Conservation (phyloP, 2,888 invertebrate species). For the Bugulina stolonifera region DNA sequence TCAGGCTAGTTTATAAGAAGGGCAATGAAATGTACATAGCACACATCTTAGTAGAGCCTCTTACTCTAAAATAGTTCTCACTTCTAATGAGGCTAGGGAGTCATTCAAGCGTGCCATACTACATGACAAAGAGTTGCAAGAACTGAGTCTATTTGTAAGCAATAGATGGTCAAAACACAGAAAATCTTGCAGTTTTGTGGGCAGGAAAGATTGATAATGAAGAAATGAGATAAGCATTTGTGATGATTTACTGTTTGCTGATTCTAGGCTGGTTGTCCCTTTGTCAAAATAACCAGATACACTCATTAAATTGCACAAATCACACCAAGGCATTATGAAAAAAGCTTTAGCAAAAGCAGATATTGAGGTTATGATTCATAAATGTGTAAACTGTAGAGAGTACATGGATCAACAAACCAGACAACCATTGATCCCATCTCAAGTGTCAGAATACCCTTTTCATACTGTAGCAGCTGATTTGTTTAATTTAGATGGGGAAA, state of each 20-base stretch:
- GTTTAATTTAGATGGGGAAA: background rate
- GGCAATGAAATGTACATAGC: no score
- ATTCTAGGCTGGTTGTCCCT: background rate
- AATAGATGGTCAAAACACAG: background rate
- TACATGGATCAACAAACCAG: background rate
- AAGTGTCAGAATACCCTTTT: background rate
- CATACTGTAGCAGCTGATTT: constrained; percentile 2
- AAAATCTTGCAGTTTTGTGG: background rate
- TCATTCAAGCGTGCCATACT: background rate
- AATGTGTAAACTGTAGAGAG: constrained; percentile 14
- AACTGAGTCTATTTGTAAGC: background rate
- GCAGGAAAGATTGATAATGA: background rate
- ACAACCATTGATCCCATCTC: background rate
- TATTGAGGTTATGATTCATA: background rate
- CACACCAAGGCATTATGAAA: constrained; percentile 25
- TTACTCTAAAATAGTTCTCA: background rate
- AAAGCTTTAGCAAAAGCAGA: constrained; percentile 12
- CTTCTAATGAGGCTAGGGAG: background rate
- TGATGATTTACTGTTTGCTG: background rate
- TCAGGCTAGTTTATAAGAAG: no score
- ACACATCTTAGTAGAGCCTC: background rate
- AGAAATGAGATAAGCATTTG: background rate
- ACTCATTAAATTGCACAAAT: constrained; percentile 26
- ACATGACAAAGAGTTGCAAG: background rate
- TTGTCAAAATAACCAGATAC: background rate